Conservation (phyloP, 2,888 invertebrate species). For the Andrena hattorfiana region DNA sequence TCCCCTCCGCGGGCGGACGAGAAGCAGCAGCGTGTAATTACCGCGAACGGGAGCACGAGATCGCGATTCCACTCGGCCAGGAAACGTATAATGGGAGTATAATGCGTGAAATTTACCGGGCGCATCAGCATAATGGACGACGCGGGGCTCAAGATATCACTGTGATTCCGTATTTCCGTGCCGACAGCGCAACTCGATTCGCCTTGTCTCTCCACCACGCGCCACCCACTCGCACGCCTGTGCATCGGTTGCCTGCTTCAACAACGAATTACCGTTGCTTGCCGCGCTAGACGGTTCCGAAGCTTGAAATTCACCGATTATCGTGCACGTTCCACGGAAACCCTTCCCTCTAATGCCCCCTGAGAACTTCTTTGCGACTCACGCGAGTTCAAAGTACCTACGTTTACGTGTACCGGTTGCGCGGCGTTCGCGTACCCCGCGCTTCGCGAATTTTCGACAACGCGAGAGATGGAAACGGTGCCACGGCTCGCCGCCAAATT, state of each 20-base stretch:
- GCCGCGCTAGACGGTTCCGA: constrained; percentile 12
- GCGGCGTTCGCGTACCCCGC: no score
- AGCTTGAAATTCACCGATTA: constrained; percentile 49
- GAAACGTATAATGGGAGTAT: constrained; percentile 75
- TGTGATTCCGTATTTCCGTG: constrained; percentile 73
- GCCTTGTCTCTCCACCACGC: constrained; percentile 21
- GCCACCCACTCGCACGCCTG: neutral
- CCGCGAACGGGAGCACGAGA: constrained; percentile 67
- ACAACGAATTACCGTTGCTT: constrained; percentile 27
- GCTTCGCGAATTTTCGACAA: no score
- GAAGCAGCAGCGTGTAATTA: constrained; percentile 71
- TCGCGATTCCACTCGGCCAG: constrained; percentile 71
- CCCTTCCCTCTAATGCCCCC: neutral
- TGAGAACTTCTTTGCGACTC: neutral
- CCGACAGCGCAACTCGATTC: constrained; percentile 56
- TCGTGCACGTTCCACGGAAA: constrained; percentile 16
- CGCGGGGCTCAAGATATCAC: constrained; percentile 74
- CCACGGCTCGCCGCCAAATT: no score
- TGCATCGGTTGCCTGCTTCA: constrained; percentile 13
- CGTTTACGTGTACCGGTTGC: neutral
- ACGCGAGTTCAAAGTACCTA: constrained; percentile 4
- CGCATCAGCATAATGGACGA: constrained; percentile 75
- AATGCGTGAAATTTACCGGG: constrained; percentile 76
- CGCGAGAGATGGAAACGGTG: no score
- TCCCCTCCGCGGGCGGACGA: constrained; percentile 25